Conservation (phyloP, 2,888 invertebrate genomes). For the Pogonocherus hispidulus region DNA sequence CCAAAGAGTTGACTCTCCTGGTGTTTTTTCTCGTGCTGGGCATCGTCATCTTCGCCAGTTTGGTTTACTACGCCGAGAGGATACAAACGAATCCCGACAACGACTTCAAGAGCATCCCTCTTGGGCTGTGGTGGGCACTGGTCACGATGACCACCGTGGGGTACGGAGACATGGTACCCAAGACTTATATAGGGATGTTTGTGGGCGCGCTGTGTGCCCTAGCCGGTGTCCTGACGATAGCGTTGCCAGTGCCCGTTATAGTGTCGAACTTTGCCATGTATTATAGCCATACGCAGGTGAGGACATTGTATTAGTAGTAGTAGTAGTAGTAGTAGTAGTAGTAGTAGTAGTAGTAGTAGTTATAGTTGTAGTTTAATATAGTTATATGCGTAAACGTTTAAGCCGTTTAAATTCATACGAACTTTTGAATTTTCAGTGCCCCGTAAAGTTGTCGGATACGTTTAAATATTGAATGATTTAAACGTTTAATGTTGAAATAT, state of each 20-base stretch:
- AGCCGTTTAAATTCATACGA: no score
- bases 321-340: no score
- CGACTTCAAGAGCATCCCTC: constrained; percentile 98
- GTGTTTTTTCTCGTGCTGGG: constrained; percentile 98
- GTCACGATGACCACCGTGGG: constrained; percentile 99
- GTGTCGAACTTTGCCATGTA: constrained; percentile 99
- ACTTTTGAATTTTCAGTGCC: no score
- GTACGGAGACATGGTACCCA: constrained; percentile 98
- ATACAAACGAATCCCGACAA: constrained; percentile 93
- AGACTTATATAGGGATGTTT: constrained; percentile 98
- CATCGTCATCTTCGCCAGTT: constrained; percentile 97
- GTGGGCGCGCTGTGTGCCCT: constrained; percentile 98
- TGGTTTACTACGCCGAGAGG: constrained; percentile 98
- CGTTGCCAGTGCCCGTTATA: constrained; percentile 98
- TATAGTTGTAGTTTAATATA: no score
- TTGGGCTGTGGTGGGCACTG: constrained; percentile 98
- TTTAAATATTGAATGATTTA: no score
- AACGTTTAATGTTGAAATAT: no score
- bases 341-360: no score
- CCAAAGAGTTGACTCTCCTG: constrained; percentile 94
- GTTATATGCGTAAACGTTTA: no score
- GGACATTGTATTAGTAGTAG: no score
- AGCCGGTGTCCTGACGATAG: constrained; percentile 98
- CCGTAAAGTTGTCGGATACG: no score
- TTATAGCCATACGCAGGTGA: constrained; percentile 87